Percentiles rank a stretch among this genome's conserved stretches.
These are phyloP conservation scores for Tetragonisca angustula DNA, from an alignment of 2,888 invertebrate genomes.

Conservation along the genomic window DNA sequence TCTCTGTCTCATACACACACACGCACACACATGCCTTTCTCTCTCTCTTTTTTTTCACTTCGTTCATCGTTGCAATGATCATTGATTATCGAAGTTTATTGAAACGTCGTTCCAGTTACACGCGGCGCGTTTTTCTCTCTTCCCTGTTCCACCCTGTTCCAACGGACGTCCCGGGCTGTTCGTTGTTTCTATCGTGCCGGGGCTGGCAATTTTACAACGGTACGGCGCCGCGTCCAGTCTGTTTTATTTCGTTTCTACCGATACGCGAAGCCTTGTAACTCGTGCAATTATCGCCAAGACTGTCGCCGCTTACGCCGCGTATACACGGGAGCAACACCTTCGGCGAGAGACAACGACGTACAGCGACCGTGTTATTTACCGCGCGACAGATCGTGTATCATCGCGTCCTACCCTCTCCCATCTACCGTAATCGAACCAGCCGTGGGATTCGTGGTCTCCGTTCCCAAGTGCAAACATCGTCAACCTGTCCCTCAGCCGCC, in stretches of 20 bases:
- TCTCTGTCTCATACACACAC: not conserved
- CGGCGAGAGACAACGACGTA: constrained; percentile 54
- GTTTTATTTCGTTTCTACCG: not conserved
- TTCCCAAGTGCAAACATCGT: not conserved
- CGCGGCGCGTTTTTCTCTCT: too few species aligned
- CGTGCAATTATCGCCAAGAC: constrained; percentile 58
- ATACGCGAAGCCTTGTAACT: constrained; percentile 55
- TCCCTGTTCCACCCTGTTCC: not conserved
- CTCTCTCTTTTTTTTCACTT: not conserved
- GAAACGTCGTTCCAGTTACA: constrained; percentile 21
- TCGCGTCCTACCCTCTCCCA: constrained; percentile 26
- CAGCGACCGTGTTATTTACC: constrained; percentile 54
- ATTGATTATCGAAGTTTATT: constrained; percentile 49
- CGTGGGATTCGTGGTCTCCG: not conserved
- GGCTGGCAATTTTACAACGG: not conserved
- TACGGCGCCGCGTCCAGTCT: not conserved
- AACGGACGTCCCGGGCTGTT: not conserved
- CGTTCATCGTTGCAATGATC: constrained; percentile 4
- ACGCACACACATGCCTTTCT: too few species aligned
- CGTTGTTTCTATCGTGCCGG: not conserved
- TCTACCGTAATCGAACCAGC: constrained; percentile 45
- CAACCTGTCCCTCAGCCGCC: not conserved
- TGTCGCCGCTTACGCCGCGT: constrained; percentile 46
- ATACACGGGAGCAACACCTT: constrained; percentile 54
- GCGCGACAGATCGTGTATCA: constrained; percentile 30